Conservation (phyloP, 1,140 invertebrate genomes). For the Samia ricini region DNA sequence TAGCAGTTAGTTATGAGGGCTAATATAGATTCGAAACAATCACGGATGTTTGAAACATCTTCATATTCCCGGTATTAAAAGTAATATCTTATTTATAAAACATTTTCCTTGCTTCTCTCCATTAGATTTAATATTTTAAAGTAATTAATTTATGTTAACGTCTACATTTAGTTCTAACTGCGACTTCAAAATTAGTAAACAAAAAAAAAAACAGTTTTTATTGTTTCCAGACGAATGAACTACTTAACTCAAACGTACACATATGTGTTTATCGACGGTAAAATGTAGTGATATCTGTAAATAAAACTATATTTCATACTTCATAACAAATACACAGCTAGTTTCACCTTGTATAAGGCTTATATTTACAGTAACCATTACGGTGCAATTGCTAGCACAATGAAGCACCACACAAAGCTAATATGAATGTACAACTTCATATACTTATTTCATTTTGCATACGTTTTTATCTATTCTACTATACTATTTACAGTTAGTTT, state of each 20-base stretch:
- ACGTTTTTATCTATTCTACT: neutral
- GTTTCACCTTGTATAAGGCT: neutral
- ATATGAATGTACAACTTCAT: neutral
- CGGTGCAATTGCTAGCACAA: neutral
- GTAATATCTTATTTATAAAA: neutral
- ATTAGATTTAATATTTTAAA: too few relatives aligned
- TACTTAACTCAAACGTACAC: neutral
- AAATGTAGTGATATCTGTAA: neutral
- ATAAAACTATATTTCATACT: neutral
- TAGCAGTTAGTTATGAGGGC: neutral
- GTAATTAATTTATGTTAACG: too few relatives aligned
- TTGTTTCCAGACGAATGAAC: neutral
- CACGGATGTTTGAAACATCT: neutral
- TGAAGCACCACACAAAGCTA: neutral
- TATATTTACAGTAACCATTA: neutral
- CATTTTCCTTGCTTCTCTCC: too few relatives aligned
- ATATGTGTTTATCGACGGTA: neutral
- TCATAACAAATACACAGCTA: neutral
- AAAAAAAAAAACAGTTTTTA: neutral
- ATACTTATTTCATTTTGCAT: neutral
- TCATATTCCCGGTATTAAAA: neutral
- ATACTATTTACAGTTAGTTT: too few relatives aligned
- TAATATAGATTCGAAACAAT: neutral
- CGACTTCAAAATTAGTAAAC: neutral
- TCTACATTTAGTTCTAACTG: too few relatives aligned